These are phyloP conservation scores for Gari tellinella DNA, from an alignment of 2,888 invertebrate species.

Conservation along the genomic window DNA sequence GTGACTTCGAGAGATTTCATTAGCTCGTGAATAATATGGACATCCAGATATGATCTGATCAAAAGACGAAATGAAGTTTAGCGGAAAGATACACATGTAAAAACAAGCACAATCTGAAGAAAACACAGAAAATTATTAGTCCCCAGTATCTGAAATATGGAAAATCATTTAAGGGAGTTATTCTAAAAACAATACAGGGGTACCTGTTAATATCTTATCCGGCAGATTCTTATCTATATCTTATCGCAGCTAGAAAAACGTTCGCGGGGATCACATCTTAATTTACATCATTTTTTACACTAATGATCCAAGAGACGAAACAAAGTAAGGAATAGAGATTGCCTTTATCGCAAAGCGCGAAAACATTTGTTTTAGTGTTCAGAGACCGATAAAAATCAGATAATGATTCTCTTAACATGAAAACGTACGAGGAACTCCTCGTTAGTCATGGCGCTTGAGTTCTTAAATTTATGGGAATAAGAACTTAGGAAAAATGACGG, in stretches of 20 bases:
- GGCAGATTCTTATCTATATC: constrained; percentile 37
- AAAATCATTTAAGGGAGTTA: constrained; percentile 7
- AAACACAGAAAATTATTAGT: constrained; percentile 8
- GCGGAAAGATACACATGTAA: constrained; percentile 51
- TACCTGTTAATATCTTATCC: constrained; percentile 36
- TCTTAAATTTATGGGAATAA: constrained; percentile 47
- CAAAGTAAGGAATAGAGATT: constrained; percentile 25
- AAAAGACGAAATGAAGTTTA: constrained; percentile 53
- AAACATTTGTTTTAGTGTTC: constrained; percentile 57
- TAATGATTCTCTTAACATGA: constrained; percentile 34
- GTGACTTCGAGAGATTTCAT: constrained; percentile 58
- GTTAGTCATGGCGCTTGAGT: constrained; percentile 41
- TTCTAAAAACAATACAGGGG: constrained; percentile 37
- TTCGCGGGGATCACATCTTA: constrained; percentile 4
- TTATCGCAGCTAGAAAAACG: constrained; percentile 32
- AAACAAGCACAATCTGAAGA: constrained; percentile 9
- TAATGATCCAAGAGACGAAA: too few species aligned
- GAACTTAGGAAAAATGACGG: not conserved
- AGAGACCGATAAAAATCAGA: constrained; percentile 45
- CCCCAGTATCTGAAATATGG: constrained; percentile 2
- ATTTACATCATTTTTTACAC: constrained; percentile 10
- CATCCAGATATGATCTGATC: constrained; percentile 50
- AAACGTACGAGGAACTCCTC: constrained; percentile 25
- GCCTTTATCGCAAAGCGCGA: constrained; percentile 40
- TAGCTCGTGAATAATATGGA: constrained; percentile 37